Evolutionary conservation across 2,113 vertebrate genomes (phyloP).

Genomic region (Pungitius pungitius): DNA sequence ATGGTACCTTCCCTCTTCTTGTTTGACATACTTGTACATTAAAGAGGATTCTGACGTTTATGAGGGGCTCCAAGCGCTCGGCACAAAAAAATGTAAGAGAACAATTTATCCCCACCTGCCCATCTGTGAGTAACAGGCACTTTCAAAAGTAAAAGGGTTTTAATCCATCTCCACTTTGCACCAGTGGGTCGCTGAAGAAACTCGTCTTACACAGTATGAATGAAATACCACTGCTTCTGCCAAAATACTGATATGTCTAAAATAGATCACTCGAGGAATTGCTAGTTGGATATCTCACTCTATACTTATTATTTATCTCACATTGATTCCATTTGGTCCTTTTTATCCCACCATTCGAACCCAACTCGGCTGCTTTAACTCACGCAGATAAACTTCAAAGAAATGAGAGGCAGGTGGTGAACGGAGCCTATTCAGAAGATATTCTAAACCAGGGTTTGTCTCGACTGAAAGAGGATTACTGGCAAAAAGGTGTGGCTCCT

Average conservation of each 20-base stretch:
- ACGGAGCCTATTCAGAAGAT: constrained; percentile 56
- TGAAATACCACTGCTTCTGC: neutral
- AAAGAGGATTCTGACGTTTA: neutral
- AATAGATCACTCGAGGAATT: constrained; percentile 21
- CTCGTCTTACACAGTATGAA: neutral
- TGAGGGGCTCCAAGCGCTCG: neutral
- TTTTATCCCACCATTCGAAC: neutral
- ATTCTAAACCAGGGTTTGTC: constrained; percentile 66
- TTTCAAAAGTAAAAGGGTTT: neutral
- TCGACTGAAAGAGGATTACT: constrained; percentile 60
- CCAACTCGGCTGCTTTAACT: neutral
- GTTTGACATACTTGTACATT: neutral
- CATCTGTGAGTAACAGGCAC: neutral
- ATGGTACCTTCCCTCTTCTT: neutral
- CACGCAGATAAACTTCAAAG: neutral
- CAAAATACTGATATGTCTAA: neutral
- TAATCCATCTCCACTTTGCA: neutral
- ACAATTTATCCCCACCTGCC: neutral
- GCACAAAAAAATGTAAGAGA: neutral
- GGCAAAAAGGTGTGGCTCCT: constrained; percentile 69
- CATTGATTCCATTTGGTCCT: neutral
- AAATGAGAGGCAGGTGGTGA: constrained; percentile 60
- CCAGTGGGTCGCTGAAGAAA: constrained; percentile 10
- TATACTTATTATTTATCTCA: neutral
- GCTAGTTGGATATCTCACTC: neutral